A percentile compares a stretch with the other conserved stretches of the same genome.
Conservation (phyloP, 2,113 vertebrate species). For the Epinephelus lanceolatus region DNA sequence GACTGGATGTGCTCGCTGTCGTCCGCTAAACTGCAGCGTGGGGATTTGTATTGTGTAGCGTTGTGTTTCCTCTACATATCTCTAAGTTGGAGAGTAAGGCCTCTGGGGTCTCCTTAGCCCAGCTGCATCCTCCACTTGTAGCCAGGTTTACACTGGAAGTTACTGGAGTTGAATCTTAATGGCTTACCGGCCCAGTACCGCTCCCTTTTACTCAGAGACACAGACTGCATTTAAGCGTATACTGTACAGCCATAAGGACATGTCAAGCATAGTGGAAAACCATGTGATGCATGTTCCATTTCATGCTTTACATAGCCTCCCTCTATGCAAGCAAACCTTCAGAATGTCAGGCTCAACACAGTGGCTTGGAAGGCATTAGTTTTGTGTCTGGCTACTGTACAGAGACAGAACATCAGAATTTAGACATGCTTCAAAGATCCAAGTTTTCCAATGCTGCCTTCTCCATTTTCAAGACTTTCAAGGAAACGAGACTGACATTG, state of each 20-base stretch:
- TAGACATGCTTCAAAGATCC: slow-evolving; percentile 49
- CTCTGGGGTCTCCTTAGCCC: slow-evolving; percentile 70
- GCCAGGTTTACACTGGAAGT: slow-evolving; percentile 70
- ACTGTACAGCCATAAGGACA: slow-evolving; percentile 15
- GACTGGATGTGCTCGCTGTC: slow-evolving; percentile 26
- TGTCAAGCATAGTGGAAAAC: slow-evolving; percentile 37
- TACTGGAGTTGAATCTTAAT: slow-evolving; percentile 72
- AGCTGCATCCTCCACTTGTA: slow-evolving; percentile 75
- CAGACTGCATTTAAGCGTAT: slow-evolving; percentile 32
- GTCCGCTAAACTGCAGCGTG: slow-evolving; percentile 34
- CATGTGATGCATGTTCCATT: slow-evolving; percentile 38
- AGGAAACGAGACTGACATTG: slow-evolving; percentile 47
- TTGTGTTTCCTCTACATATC: slow-evolving; percentile 70
- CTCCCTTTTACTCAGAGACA: slow-evolving; percentile 27
- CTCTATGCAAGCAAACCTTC: slow-evolving; percentile 27
- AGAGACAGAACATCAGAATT: slow-evolving; percentile 43
- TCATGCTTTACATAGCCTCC: slow-evolving; percentile 45
- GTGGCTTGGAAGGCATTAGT: slow-evolving; percentile 19
- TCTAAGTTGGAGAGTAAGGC: slow-evolving; percentile 57
- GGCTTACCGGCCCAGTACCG: slow-evolving; percentile 35
- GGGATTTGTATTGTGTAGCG: slow-evolving; percentile 60
- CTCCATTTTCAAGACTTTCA: slow-evolving; percentile 25
- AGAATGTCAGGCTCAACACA: slow-evolving; percentile 19
- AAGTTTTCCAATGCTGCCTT: slow-evolving; percentile 31
- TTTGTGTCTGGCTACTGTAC: slow-evolving; percentile 36